These are phyloP conservation scores for Oligia fasciuncula DNA, from an alignment of 2,888 invertebrate genomes.

Conservation along the genomic window DNA sequence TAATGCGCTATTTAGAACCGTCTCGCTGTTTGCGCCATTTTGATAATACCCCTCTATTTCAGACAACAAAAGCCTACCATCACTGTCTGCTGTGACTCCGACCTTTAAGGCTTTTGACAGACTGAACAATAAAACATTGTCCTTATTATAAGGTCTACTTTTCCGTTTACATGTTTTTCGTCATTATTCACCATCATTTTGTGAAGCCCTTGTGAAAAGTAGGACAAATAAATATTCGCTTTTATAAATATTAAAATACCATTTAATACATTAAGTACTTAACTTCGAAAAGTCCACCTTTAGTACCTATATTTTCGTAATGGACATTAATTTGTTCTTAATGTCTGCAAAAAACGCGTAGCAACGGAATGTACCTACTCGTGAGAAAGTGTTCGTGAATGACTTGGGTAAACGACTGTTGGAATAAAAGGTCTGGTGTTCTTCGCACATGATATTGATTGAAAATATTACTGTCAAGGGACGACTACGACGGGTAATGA, in stretches of 20 bases:
- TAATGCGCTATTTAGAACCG: conserved; percentile 57
- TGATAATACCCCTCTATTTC: conserved; percentile 62
- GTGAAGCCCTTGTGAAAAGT: conserved; percentile 13
- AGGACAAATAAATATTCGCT: conserved; percentile 16
- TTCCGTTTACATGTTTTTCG: conserved; percentile 38
- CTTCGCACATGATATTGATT: conserved; percentile 18
- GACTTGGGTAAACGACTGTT: neutral
- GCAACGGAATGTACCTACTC: neutral
- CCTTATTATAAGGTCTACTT: conserved; percentile 42
- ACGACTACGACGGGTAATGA: neutral
- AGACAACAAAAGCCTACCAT: conserved; percentile 67
- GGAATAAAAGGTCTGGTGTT: neutral
- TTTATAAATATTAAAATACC: conserved; percentile 38
- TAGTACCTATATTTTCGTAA: conserved; percentile 11
- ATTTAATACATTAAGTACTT: conserved; percentile 19
- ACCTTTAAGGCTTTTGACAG: conserved; percentile 64
- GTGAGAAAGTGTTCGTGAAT: conserved; percentile 10
- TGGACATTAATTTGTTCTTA: conserved; percentile 13
- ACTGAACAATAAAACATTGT: conserved; percentile 64
- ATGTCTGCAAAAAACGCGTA: conserved; percentile 16
- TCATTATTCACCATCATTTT: conserved; percentile 50
- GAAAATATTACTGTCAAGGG: neutral
- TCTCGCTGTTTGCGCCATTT: conserved; percentile 62
- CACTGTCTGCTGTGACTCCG: conserved; percentile 48
- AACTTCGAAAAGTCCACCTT: conserved; percentile 15